Evolutionary conservation across 2,797 vertebrate genomes (phyloP).

Genomic region (Pipistrellus pipistrellus): DNA sequence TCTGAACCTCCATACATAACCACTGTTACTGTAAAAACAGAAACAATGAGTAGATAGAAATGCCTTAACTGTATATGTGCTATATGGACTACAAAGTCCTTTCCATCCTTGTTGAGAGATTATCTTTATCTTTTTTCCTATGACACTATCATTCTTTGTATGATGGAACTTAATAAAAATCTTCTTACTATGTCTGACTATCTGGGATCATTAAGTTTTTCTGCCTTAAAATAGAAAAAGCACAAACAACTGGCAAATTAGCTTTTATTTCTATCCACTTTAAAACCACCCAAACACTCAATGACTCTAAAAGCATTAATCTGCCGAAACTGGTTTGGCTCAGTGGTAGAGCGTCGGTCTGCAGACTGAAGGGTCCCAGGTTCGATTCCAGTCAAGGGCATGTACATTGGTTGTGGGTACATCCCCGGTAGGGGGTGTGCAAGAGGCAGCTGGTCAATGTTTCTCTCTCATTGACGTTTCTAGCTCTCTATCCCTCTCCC

Average conservation of each 20-base stretch:
- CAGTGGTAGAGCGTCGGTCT: too few species aligned
- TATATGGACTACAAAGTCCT: background rate
- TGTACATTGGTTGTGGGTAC: too few species aligned
- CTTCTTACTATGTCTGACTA: slow-evolving; percentile 50
- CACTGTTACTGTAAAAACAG: slow-evolving; percentile 31
- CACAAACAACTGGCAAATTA: slow-evolving; percentile 7
- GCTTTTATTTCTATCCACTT: background rate
- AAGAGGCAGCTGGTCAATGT: too few species aligned
- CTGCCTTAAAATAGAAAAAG: slow-evolving; percentile 49
- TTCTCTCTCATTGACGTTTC: too few species aligned
- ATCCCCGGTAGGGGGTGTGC: too few species aligned
- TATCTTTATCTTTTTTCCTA: slow-evolving; percentile 11
- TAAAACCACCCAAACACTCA: slow-evolving; percentile 41
- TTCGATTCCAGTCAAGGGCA: too few species aligned
- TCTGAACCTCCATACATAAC: background rate
- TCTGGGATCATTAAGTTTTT: slow-evolving; percentile 43
- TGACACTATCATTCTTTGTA: background rate
- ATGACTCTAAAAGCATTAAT: slow-evolving; percentile 41
- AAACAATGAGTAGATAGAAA: background rate
- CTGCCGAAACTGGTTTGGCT: background rate
- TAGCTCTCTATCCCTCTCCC: too few species aligned
- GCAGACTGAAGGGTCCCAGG: too few species aligned
- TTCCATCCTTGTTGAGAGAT: background rate
- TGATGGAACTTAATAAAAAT: slow-evolving; percentile 7
- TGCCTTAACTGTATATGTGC: background rate